Conservation (phyloP, 2,113 vertebrate species). For the Sturnus vulgaris region DNA sequence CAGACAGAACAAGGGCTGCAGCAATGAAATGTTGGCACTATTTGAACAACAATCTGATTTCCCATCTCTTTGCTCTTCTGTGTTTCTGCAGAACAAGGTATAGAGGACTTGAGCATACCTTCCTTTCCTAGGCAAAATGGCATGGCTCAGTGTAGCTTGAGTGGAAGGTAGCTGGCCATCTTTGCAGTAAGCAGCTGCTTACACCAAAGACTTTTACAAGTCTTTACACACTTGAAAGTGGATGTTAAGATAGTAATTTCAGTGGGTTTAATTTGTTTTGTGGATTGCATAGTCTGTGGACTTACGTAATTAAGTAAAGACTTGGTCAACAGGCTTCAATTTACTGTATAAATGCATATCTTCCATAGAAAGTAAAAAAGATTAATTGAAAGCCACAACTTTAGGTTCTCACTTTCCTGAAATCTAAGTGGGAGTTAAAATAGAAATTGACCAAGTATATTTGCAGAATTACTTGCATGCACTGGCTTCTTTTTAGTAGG, state of each 20-base stretch:
- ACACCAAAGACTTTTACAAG: background rate
- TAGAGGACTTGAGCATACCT: background rate
- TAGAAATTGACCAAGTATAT: background rate
- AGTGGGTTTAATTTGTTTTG: background rate
- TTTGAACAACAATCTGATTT: background rate
- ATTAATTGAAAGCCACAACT: fast-evolving
- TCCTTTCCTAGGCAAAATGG: background rate
- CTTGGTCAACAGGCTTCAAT: background rate
- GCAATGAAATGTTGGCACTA: background rate
- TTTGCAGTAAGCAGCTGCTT: background rate
- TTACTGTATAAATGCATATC: background rate
- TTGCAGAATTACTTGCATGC: background rate
- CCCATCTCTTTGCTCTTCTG: background rate
- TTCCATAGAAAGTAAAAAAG: background rate
- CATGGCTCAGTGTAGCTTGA: background rate
- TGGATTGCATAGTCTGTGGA: background rate
- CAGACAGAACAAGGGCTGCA: background rate
- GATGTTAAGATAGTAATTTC: background rate
- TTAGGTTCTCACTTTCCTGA: fast-evolving
- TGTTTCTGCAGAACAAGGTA: background rate
- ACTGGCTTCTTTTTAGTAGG: background rate
- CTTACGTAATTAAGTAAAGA: background rate
- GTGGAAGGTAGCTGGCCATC: background rate
- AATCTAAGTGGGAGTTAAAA: background rate
- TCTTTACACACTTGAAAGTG: background rate